Base-by-base conservation (phyloP, 1,140 invertebrate genomes). In the Atta colombica region DNA sequence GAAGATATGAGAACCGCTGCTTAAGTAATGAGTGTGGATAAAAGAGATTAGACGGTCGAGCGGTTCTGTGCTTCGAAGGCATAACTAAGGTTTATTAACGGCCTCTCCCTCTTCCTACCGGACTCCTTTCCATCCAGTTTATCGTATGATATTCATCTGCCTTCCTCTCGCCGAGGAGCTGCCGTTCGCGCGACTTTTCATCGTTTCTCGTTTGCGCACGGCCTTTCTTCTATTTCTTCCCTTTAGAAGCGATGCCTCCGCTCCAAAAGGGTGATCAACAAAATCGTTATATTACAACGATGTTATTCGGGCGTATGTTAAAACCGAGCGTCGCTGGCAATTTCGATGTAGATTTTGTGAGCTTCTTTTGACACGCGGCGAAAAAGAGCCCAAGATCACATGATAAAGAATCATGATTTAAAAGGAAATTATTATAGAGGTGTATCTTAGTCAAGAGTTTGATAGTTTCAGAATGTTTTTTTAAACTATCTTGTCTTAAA, bases 21-120 rank as follows among this genome's bases (percentile, higher is more conserved):
- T 87, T 90, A 90, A 93, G 92, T 93, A 92, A 93, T 89, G 91
- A 93, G 91, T 92, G 92, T 93, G 93, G 92, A 93, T 93, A 93
- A 93, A 93, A 89, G 89, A 93, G 91, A 93, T 93, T 93, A 93
- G 92, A 91, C 88, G 93, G 86, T 86, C 91, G 91, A 93, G 87
- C 89, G 72, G 88, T 89, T 92, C 88, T 89, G 84, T 63, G 87
- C 89, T 89, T 60, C 77, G 87, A 77, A 90, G 89, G 88, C 89
- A 90, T 90, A 89, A 88, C 89, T 88, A 93, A 91, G 92, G 89
- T 93, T 93, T 93, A 93, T 93, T 92, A 93, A 93, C 91, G 91
- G 90, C 86, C 87, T 51, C 68, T 61, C 39, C 77, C 68, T 78
- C 68, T 66, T 28, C 49, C 61, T 16, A 65, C 49, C 78, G 69